Evolutionary conservation across 2,888 invertebrate genomes (phyloP).

Genomic region (Odontothrips loti): DNA sequence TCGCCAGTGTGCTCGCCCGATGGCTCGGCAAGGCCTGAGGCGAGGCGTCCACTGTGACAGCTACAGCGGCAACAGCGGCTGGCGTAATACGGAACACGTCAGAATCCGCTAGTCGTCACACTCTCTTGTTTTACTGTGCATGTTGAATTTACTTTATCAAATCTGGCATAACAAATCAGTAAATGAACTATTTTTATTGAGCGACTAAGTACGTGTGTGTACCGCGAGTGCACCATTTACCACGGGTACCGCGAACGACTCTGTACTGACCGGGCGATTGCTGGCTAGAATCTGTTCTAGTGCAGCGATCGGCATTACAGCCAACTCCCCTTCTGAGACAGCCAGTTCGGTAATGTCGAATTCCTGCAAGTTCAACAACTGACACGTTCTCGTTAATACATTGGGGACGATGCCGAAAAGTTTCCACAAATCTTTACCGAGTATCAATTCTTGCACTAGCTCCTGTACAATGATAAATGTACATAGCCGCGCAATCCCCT

Average conservation of each 20-base stretch:
- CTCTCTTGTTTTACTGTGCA: too few relatives aligned
- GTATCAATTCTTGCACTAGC: slow-evolving; percentile 27
- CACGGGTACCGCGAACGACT: not conserved
- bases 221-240: too few relatives aligned
- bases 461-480: slow-evolving; percentile 23
- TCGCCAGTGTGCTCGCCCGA: not conserved
- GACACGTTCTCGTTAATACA: slow-evolving; percentile 21
- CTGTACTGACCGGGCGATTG: not conserved
- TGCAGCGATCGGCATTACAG: too few relatives aligned
- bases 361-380: slow-evolving; percentile 10
- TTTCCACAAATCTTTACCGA: slow-evolving; percentile 32
- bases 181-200: too few relatives aligned
- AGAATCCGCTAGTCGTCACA: too few relatives aligned
- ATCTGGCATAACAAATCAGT: too few relatives aligned
- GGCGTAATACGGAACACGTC: too few relatives aligned
- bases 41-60: too few relatives aligned
- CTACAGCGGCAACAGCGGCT: too few relatives aligned
- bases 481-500: not conserved
- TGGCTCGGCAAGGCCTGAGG: not conserved
- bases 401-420: slow-evolving; percentile 28
- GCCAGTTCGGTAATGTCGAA: not conserved
- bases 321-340: not conserved
- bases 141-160: too few relatives aligned
- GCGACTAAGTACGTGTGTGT: too few relatives aligned
- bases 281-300: not conserved